Conservation (phyloP, 2,113 vertebrate genomes). For the Beaufortia kweichowensis region DNA sequence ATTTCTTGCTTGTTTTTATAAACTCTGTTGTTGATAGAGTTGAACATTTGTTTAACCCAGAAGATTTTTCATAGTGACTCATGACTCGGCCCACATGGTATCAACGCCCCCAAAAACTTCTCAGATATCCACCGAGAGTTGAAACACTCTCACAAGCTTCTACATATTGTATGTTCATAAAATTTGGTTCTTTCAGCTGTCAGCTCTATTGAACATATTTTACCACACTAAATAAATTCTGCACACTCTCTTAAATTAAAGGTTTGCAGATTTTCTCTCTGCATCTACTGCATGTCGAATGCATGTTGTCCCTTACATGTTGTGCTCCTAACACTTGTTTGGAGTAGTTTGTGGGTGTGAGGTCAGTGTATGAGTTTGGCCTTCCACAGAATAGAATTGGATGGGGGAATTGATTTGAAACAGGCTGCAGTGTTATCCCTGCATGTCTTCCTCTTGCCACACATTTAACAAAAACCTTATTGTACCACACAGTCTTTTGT, state of each 20-base stretch:
- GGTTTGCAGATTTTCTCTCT: too few species aligned
- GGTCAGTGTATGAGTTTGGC: conserved; percentile 23
- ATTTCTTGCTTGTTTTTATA: conserved; percentile 4
- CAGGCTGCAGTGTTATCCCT: conserved; percentile 37
- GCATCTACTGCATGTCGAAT: too few species aligned
- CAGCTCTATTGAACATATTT: neutral
- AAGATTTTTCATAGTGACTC: neutral
- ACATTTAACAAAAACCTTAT: conserved; percentile 44
- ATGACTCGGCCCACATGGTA: neutral
- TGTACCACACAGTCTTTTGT: conserved; percentile 46
- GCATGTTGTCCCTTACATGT: neutral
- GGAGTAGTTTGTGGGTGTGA: conserved; percentile 13
- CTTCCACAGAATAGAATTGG: conserved; percentile 17
- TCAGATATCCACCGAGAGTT: too few species aligned
- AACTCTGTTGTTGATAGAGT: neutral
- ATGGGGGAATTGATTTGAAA: conserved; percentile 43
- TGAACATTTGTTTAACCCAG: neutral
- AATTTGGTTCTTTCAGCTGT: neutral
- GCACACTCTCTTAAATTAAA: neutral
- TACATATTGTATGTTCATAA: neutral
- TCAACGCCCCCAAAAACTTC: neutral
- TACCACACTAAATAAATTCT: neutral
- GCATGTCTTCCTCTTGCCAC: conserved; percentile 35
- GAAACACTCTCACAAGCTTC: too few species aligned
- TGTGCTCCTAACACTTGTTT: neutral